These are phyloP conservation scores for Parasteatoda tepidariorum DNA, from an alignment of 1,140 invertebrate species.

Conservation along the genomic window DNA sequence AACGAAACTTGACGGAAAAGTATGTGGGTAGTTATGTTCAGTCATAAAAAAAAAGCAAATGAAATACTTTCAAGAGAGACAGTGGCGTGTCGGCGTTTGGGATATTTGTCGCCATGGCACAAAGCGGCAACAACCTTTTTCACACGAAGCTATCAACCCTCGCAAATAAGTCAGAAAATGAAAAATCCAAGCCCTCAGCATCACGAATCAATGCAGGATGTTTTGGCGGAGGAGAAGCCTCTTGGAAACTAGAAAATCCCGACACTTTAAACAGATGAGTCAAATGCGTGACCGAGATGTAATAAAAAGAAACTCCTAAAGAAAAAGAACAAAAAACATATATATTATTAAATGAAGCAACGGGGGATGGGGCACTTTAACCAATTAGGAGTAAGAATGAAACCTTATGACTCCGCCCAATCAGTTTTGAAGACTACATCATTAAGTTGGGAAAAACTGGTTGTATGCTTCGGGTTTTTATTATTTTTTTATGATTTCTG, in stretches of 20 bases:
- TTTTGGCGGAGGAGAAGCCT: not conserved
- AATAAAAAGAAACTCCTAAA: constrained; percentile 18
- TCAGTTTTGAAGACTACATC: constrained; percentile 37
- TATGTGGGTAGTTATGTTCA: too few species aligned
- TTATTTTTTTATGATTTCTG: constrained; percentile 21
- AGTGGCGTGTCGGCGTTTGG: not conserved
- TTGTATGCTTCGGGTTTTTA: constrained; percentile 26
- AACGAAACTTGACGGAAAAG: too few species aligned
- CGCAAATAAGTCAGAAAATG: not conserved
- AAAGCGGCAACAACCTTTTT: constrained; percentile 7
- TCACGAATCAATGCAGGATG: not conserved
- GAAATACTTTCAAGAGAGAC: not conserved
- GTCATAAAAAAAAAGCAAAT: too few species aligned
- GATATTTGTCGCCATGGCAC: not conserved
- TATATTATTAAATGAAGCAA: not conserved
- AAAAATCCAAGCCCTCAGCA: not conserved
- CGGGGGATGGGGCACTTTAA: not conserved
- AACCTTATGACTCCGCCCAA: constrained; percentile 24
- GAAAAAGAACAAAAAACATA: not conserved
- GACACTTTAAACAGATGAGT: constrained; percentile 54
- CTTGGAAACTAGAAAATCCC: not conserved
- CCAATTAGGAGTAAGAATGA: constrained; percentile 37
- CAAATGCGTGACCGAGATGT: constrained; percentile 44
- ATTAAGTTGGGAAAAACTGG: constrained; percentile 42
- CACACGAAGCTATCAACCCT: not conserved